Conservation (phyloP, 2,797 vertebrate species). For the Halcyon smyrnensis region DNA sequence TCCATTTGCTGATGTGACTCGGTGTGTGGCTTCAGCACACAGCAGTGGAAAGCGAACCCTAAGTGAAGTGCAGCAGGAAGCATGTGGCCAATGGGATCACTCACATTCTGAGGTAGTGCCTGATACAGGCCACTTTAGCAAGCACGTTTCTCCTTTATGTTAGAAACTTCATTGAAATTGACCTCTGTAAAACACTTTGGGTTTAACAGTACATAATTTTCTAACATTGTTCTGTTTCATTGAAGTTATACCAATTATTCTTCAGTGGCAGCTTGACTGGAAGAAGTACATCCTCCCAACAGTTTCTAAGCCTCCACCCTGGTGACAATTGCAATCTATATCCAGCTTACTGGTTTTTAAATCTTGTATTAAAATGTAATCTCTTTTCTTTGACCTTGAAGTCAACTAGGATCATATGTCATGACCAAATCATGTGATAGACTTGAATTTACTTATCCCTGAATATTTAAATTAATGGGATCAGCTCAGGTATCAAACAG, state of each 20-base stretch:
- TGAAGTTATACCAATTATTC: background rate
- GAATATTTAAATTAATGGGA: background rate
- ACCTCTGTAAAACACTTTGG: background rate
- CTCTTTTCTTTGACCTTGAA: background rate
- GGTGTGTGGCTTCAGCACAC: fast-evolving
- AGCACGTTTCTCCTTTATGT: background rate
- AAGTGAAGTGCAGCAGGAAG: fast-evolving
- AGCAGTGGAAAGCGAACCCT: fast-evolving
- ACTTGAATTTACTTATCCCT: background rate
- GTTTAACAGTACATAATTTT: background rate
- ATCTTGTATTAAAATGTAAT: background rate
- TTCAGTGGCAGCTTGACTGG: background rate
- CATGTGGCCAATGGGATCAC: background rate
- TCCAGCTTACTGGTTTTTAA: background rate
- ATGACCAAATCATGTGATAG: background rate
- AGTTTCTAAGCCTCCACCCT: background rate
- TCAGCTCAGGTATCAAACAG: background rate
- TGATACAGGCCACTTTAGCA: background rate
- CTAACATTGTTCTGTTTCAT: background rate
- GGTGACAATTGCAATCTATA: background rate
- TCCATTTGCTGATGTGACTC: background rate
- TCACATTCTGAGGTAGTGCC: background rate
- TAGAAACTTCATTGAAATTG: background rate
- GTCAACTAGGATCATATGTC: background rate
- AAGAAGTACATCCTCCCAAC: background rate